These are phyloP conservation scores for Adoxophyes honmai DNA, from an alignment of 1,140 invertebrate genomes.

Conservation along the genomic window DNA sequence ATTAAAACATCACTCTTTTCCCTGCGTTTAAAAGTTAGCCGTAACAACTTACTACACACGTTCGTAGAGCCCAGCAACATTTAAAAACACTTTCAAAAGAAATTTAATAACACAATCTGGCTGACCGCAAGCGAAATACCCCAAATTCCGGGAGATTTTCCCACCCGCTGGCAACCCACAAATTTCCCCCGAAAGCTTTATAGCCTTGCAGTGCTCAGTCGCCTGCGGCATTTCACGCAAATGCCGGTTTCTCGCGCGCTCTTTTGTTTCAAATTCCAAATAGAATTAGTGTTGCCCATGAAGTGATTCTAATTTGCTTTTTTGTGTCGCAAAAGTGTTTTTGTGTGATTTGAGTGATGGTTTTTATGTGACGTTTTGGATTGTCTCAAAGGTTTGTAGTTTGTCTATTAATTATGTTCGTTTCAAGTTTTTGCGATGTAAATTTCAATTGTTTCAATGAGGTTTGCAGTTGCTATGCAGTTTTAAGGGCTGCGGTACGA, in stretches of 20 bases:
- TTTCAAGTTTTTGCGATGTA: neutral
- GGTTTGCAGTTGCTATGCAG: too few relatives aligned
- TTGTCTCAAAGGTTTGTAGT: neutral
- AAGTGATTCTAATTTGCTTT: neutral
- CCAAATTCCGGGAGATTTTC: neutral
- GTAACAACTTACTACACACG: too few relatives aligned
- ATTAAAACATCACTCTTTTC: too few relatives aligned
- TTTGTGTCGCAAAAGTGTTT: neutral
- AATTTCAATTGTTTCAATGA: neutral
- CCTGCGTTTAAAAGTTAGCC: too few relatives aligned
- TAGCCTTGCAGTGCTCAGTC: constrained; percentile 33
- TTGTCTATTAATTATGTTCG: neutral
- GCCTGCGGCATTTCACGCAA: constrained; percentile 31
- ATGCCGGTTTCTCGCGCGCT: constrained; percentile 18
- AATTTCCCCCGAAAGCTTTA: constrained; percentile 23
- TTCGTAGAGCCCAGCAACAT: neutral
- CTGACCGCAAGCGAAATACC: neutral
- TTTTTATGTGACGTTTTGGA: neutral
- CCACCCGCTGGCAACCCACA: constrained; percentile 8
- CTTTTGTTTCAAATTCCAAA: neutral
- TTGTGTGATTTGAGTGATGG: neutral
- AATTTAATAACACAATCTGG: neutral
- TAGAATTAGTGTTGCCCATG: neutral
- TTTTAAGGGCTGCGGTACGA: too few relatives aligned
- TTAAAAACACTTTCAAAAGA: neutral